Evolutionary conservation across 1,140 invertebrate genomes (phyloP), one percentile per base, ranked within the genome.

Genomic region (Steinernema khuongi): DNA sequence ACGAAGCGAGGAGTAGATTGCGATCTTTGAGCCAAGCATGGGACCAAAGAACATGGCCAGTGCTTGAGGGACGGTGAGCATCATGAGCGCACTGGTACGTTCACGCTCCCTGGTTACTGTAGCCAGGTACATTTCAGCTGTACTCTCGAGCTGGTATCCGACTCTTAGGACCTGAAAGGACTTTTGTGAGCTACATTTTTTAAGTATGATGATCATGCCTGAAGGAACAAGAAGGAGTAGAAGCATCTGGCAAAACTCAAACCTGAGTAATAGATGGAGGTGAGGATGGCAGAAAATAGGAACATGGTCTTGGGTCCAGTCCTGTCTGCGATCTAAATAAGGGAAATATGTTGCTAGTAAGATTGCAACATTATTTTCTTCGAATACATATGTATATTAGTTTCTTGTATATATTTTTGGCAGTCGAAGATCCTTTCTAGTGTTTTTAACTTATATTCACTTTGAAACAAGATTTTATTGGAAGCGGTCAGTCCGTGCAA

Each of bases 51-150:
- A 82, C 79, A 83, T 81, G 28, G 81, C 83, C 26, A 81, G 69
- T 31, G 81, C 77, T 68, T 83, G 82, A 29, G 82, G 82, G 32
- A 84, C 75, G 29, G 81, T 83, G 17, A 84, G 74, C 69, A 79
- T 80, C 81, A 84, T 84, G 18, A 84, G 68, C 11, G 82, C 81
- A 22, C 79, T 73, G 26, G 82, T 84, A 60, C 82, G 36, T 66
- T 84, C 82, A 11, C 82, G 72, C 74, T 84, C 82, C n/a, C 83
- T 84, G 22, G 82, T 84, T 7, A 83, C 82, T 1, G 82, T 84
- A 1, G 82, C 82, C 69, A 84, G 71, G 70, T 84, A 84, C 82
- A 84, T 84, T 73, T 84, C 82, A 30, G 83, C 83, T 26, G 82
- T 85, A 66, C 73, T 72, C 43, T 84, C 82, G 22, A 84, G 72